Conservation (phyloP, 2,888 invertebrate genomes). For the Megalurothrips usitatus region DNA sequence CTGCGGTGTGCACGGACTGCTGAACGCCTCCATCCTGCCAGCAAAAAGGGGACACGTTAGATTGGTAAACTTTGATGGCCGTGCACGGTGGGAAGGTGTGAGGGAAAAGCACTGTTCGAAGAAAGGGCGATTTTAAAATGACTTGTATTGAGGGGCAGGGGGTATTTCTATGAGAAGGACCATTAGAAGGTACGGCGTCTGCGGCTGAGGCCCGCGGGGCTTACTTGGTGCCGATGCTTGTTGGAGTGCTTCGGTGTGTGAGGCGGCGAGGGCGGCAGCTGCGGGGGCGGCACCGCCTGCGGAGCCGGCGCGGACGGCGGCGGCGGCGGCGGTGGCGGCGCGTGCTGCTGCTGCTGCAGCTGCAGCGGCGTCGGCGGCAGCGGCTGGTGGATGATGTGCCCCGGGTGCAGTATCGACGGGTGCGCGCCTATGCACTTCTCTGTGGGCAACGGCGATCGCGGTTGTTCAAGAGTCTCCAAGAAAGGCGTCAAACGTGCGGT, state of each 20-base stretch:
- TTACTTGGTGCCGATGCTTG: conserved; percentile 36
- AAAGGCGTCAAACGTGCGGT: too few species aligned
- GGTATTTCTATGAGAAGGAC: too few species aligned
- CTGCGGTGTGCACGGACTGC: too few species aligned
- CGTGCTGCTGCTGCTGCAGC: conserved; percentile 42
- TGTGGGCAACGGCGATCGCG: neutral
- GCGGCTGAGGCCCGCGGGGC: neutral
- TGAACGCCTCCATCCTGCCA: too few species aligned
- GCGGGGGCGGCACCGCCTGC: conserved; percentile 47
- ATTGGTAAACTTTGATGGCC: too few species aligned
- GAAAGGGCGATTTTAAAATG: too few species aligned
- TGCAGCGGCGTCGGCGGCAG: conserved; percentile 43
- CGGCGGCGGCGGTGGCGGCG: conserved; percentile 46
- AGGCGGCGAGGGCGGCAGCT: conserved; percentile 12
- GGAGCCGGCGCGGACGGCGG: conserved; percentile 46
- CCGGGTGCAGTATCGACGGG: conserved; percentile 6
- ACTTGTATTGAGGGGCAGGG: too few species aligned
- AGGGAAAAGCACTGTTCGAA: too few species aligned
- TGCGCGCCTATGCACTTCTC: conserved; percentile 3
- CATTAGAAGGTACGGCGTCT: neutral
- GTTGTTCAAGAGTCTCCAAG: too few species aligned
- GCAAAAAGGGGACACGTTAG: too few species aligned
- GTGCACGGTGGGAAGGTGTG: too few species aligned
- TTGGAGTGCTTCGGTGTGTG: conserved; percentile 40
- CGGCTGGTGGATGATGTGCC: conserved; percentile 40